Evolutionary conservation across 2,888 invertebrate genomes (phyloP), one percentile per base, ranked within the genome.

Genomic region (Horisme vitalbata): DNA sequence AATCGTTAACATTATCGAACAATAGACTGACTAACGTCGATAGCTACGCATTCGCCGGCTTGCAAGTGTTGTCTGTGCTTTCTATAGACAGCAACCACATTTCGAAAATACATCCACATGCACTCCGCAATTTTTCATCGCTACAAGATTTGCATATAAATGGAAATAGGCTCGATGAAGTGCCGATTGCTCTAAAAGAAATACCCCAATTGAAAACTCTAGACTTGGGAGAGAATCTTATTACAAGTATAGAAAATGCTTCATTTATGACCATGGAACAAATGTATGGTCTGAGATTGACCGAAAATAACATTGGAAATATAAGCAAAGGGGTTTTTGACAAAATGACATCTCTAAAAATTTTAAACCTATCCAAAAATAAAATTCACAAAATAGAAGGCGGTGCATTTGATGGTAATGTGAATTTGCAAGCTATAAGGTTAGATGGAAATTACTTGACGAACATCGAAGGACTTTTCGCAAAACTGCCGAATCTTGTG

Each of bases 171-270:
- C 89, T 96, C 48, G 91, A 92, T 59, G 91, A 92, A 71, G 94
- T 96, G 50, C 96, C 96, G 41, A 90, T 92, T 57, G 95, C 94
- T 31, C 83, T 96, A 35, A 92, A 91, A 71, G 93, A 93, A 75
- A 93, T 96, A 61, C 94, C 94, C 31, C 92, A 94, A 68, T 82
- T 97, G 48, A 94, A 94, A 79, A 94, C 94, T 11, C 87, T 97
- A 52, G 96, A 96, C 81, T 90, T 97, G 59, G 96, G 95, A 15
- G 95, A 96, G 83, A 97, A 97, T 83, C 93, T 94, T 69, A 95
- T 97, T 65, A 92, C 93, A 37, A 91, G 92, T 60, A 92, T 97
- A 63, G 94, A 93, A 63, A 94, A 95, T 73, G 93, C 94, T 45
- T 95, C 95, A n/a, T 95, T 97, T 70, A 92, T 93, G 75, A 93